Evolutionary conservation across 2,888 invertebrate genomes (phyloP), one percentile per base, ranked within the genome.

Genomic region (Phaonia tiefii): DNA sequence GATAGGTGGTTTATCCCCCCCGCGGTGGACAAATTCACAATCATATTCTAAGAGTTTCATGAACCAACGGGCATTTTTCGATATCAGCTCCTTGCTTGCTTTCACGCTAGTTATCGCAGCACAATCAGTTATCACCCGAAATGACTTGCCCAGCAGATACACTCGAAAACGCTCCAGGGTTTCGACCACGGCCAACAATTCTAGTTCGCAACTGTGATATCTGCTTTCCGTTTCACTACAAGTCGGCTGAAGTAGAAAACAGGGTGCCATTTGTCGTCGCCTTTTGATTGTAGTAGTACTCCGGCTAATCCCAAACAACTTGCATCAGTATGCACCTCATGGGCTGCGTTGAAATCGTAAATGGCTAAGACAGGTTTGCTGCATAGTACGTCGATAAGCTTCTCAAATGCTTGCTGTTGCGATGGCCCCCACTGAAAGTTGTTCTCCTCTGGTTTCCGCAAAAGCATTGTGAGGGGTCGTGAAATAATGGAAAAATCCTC

Each of bases 121-220:
- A n/a, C n/a, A n/a, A n/a, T n/a, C n/a, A n/a, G n/a, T n/a, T n/a
- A n/a, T n/a, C n/a, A n/a, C n/a, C 20, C 26, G 25, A 39, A 85
- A 83, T 17, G 26, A 22, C 0, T 81, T 72, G 2, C 80, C 83
- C 7, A 79, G 42, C 13, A 83, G 51, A 39, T 79, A 76, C 11
- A 54, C 75, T 25, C 73, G 20, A 67, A 84, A 77, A 15, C 82
- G 60, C 20, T 80, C 75, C 4, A 83, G 13, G n/a, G 81, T 75
- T 1, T 56, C 22, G 5, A 25, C 31, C 88, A 73, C 46, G 8
- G 77, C 79, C 5, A 81, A 42, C 0, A 88, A 87, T 74, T 89
- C 85, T 0, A 89, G 82, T 56, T 90, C 88, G 75, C 88, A 89
- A 66, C 86, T 87, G 60, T 87, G 86, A 66, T 86, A 86, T 0